These are phyloP conservation scores for Lysandra bellargus DNA, from an alignment of 2,888 invertebrate genomes.

Conservation along the genomic window DNA sequence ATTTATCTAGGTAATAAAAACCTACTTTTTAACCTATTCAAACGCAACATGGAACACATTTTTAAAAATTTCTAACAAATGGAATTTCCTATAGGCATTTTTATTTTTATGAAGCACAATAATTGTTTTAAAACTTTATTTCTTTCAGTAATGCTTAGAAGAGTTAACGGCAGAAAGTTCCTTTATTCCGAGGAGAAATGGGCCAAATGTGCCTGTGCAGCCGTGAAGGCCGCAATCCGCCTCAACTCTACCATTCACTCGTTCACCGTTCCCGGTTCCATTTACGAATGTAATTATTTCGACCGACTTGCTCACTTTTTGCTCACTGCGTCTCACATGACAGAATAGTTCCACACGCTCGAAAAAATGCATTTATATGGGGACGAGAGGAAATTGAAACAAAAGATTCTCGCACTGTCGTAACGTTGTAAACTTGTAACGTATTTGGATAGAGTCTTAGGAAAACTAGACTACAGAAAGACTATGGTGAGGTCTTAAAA, in stretches of 20 bases:
- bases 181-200: not conserved
- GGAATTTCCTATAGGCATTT: not conserved
- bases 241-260: slow-evolving; percentile 15
- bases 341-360: slow-evolving; percentile 8
- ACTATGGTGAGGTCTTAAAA: too few species aligned
- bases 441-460: not conserved
- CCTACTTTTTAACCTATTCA: too few species aligned
- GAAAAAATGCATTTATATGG: slow-evolving; percentile 17
- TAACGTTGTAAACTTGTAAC: not conserved
- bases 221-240: slow-evolving; percentile 21
- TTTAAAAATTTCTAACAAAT: not conserved
- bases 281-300: slow-evolving; percentile 26
- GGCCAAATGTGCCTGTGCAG: not conserved
- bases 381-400: not conserved
- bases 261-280: slow-evolving; percentile 9
- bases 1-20: not conserved
- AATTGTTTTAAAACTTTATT: not conserved
- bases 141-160: not conserved
- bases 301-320: slow-evolving; percentile 23
- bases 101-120: not conserved
- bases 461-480: not conserved
- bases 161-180: slow-evolving; percentile 5
- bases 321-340: slow-evolving; percentile 15
- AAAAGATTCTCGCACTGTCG: not conserved
- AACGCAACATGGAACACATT: not conserved